Evolutionary conservation across 2,797 vertebrate species (phyloP), one percentile per base, ranked within the genome.

Genomic region (Danio choprae): DNA sequence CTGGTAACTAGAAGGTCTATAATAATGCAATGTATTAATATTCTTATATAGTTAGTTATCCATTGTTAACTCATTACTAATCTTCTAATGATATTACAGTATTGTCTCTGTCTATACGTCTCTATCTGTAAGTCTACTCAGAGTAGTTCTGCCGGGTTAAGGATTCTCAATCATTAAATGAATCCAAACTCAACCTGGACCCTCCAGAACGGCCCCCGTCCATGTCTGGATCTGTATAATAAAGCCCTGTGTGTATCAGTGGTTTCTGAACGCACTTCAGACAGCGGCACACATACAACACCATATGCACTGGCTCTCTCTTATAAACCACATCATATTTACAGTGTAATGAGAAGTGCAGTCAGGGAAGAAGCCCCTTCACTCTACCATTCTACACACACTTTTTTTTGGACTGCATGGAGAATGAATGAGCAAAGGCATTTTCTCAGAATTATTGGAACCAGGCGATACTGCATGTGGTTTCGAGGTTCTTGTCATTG

Each of bases 191-290:
- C 51, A 59, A 58, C 44, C 43, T 60, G 65, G 46, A 59, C 74
- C 18, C 51, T 84, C 68, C 41, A 40, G 63, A 86, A 79, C 63
- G 68, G 72, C 68, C 59, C 36, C 36, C 48, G 55, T 75, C 84
- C 76, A 72, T 76, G 83, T 83, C 81, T 86, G 87, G 72, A 86
- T 86, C 87, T 89, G 77, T 79, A 89, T 90, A 88, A 91, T 91
- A 87, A 90, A 88, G 88, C 87, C 91, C 87, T 91, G 87, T 89
- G 87, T 87, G 77, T 86, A 81, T 88, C 81, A 64, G 87, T 85
- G 84, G 90, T 91, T 93, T 79, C 92, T 93, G 89, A 94, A 92
- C 86, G 81, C 87, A 88, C 89, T 90, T 92, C 91, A 91, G 87
- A 93, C 82, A 60, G 81, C 86, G 79, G 81, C 82, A 41, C 84